Base-by-base conservation (phyloP, 2,113 vertebrate species). In the Stigmatopora argus region DNA sequence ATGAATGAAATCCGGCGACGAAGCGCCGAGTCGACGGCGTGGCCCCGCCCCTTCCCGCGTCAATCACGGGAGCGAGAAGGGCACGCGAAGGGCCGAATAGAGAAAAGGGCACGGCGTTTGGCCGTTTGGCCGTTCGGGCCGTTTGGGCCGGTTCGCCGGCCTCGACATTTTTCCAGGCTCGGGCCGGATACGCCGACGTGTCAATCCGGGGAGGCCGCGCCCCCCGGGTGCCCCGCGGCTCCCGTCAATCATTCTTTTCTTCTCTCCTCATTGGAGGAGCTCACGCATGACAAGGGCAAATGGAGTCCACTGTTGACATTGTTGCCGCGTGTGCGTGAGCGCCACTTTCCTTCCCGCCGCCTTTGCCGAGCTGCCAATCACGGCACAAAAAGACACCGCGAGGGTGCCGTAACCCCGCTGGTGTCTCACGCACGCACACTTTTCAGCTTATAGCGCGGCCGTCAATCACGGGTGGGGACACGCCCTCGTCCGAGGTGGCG, bases 311-410 rank as follows among this genome's bases (percentile, higher is more conserved):
- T 26, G 10, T 17, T 21, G 62, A 10, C 49, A 4, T 70, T 45
- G 58, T 17, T 52, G 49, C 59, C 38, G 67, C 23, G 69, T 69
- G 69, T 51, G 62, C 53, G 62, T 63, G 68, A 67, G 59, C 65
- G 66, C 70, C 47, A 80, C 57, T 68, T 72, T 51, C 63, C 46
- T 74, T 62, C 72, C 77, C 70, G 74, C 66, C 77, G 75, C 73
- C 72, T 70, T 79, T 71, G 69, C 71, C 18, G 31, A 78, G 71
- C 83, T 85, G 86, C 82, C 86, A 84, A 79, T 86, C 86, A 85
- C 19, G 46, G 55, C 11, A 78, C 86, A 83, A 88, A 86, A 83
- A 78, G 12, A 44, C 38, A 64, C 45, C 78, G 76, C 6, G 75
- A 78, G 86, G 84, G 84, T 52, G 70, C 72, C 70, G 5, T 48